phyloP scores from a whole-genome alignment of 2,113 vertebrate species.

The Axis porcinus region DNA sequence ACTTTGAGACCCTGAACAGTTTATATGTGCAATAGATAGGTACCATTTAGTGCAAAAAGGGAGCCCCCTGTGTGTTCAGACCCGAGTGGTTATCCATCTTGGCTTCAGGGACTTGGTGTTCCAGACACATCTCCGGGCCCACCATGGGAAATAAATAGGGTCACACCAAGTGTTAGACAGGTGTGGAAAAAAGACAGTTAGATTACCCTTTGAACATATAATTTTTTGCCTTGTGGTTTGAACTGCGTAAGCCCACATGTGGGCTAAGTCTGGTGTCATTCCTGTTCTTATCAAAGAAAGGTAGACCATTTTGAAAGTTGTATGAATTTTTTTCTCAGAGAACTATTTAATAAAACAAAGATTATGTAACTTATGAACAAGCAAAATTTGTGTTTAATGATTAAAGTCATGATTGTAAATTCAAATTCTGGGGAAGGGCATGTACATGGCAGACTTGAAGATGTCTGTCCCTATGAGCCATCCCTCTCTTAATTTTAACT shows the following conservation, averaged over 20 bases:
- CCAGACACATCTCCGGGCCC: neutral
- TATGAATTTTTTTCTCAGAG: neutral
- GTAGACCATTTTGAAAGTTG: neutral
- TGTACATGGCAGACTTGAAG: neutral
- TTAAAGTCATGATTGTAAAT: conserved; percentile 18
- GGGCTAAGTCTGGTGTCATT: neutral
- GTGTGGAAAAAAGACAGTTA: neutral
- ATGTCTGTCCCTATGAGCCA: neutral
- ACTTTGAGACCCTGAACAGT: neutral
- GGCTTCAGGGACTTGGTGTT: neutral
- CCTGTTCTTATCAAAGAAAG: neutral
- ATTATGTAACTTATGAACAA: neutral
- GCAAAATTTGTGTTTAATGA: neutral
- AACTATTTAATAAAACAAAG: neutral
- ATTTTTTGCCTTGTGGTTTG: neutral
- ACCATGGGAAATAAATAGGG: neutral
- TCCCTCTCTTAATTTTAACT: neutral
- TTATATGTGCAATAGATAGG: neutral
- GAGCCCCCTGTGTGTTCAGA: neutral
- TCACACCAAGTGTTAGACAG: neutral
- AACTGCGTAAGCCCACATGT: neutral
- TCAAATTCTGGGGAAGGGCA: neutral
- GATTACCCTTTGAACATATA: neutral
- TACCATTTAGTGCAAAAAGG: neutral
- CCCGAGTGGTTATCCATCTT: neutral